phyloP scores from a whole-genome alignment of 2,888 invertebrate species.

The Polydrusus tereticollis region DNA sequence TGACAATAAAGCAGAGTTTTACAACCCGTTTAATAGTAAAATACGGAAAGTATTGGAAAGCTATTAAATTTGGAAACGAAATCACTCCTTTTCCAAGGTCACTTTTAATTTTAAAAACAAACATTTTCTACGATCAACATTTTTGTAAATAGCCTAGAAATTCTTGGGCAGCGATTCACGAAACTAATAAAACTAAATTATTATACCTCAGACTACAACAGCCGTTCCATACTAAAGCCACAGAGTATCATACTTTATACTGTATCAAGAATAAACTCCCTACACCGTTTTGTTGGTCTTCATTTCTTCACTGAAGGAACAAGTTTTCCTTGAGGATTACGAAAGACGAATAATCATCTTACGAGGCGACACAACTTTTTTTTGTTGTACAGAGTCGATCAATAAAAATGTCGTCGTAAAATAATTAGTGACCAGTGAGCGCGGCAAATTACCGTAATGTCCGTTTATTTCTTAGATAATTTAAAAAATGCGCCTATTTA shows the following conservation, averaged over 20 bases:
- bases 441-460: neutral
- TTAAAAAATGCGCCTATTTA: neutral
- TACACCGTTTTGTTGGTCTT: conserved; percentile 22
- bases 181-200: neutral
- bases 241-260: no score
- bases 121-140: neutral
- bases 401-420: conserved; percentile 4
- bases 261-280: conserved; percentile 8
- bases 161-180: neutral
- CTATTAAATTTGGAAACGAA: no score
- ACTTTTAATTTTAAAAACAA: neutral
- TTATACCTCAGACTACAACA: no score
- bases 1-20: no score
- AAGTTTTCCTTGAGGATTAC: conserved; percentile 27
- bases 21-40: no score
- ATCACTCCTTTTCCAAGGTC: no score
- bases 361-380: neutral
- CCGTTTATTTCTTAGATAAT: neutral
- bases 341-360: conserved; percentile 14
- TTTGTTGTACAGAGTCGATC: conserved; percentile 20
- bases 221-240: no score
- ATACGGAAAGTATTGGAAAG: no score
- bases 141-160: neutral
- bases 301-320: conserved; percentile 23
- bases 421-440: neutral